A percentile compares a stretch with the other conserved stretches of the same genome.
phyloP scores from a whole-genome alignment of 2,113 vertebrate species.

The Hassar affinis region DNA sequence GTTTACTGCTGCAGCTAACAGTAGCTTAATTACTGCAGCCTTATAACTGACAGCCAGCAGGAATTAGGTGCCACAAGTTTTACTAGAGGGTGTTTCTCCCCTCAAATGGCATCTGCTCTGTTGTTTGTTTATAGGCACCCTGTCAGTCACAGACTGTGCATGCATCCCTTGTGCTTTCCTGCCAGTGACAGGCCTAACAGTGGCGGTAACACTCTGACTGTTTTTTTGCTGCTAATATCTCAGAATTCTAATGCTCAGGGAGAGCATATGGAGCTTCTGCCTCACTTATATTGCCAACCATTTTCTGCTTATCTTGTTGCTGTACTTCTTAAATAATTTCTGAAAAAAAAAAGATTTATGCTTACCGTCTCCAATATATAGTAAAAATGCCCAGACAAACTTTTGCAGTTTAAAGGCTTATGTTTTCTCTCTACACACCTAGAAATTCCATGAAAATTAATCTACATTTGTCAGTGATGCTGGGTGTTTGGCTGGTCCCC shows the following conservation, averaged over 20 bases:
- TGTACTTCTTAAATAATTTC: not conserved
- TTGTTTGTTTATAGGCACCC: conserved; percentile 43
- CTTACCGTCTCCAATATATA: not conserved
- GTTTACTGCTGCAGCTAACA: conserved; percentile 25
- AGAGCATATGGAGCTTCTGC: conserved; percentile 10
- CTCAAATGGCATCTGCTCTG: conserved; percentile 34
- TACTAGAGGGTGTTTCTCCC: not conserved
- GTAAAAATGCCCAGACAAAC: not conserved
- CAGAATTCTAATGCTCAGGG: conserved; percentile 30
- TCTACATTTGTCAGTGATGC: not conserved
- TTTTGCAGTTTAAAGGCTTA: not conserved
- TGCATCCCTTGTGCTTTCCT: conserved; percentile 33
- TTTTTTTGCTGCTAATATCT: conserved; percentile 1
- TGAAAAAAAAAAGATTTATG: not conserved
- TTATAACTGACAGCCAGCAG: conserved; percentile 23
- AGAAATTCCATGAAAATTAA: not conserved
- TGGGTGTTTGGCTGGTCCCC: not conserved
- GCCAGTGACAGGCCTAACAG: conserved; percentile 8
- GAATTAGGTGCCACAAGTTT: conserved; percentile 34
- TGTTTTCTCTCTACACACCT: not conserved
- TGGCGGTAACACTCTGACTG: conserved; percentile 12
- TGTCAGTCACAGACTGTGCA: conserved; percentile 35
- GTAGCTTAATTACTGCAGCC: conserved; percentile 36
- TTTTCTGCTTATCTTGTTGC: not conserved
- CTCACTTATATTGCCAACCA: not conserved